Base-by-base conservation (phyloP, 2,113 vertebrate species). In the Leptodactylus fuscus region DNA sequence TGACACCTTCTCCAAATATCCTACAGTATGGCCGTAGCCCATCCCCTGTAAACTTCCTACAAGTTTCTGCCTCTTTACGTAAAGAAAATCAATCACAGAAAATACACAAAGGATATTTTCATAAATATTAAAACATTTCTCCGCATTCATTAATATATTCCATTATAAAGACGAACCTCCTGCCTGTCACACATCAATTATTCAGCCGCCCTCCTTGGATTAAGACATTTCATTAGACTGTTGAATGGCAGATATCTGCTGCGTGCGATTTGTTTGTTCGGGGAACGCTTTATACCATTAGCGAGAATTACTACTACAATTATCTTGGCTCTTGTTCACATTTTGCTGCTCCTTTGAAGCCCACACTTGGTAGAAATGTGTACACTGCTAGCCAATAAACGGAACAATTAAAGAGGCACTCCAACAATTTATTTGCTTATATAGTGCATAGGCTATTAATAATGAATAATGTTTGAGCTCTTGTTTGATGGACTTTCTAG, bases 71-170 rank as follows among this genome's bases (percentile, higher is more conserved):
- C 62, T 34, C 22, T 16, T 16, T 6, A 67, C 2, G 29, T 1
- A 3, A 18, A 13, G 16, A 8, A 67, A 34, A 36, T 67, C 29
- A 29, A 65, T 32, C 13, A 65, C 24, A 24, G n/a, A 24, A 27
- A 62, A 15, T 29, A 29, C 22, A 76, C 27, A 76, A 76, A 49
- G 24, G 27, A 76, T 76, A 49, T 20, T 29, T n/a, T 18, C 24
- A 51, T 49, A 49, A 46, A 76, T 74, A 74, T 49, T 76, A 76
- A 74, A 76, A 32, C 44, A 49, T 49, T 76, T 10, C 46, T 29
- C 6, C 9, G 13, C 7, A 29, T 49, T 76, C 24, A 49, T 49
- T 29, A 49, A 49, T 18, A 32, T 49, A 76, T 76, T 46, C 44
- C 46, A 76, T 7, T 32, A 49, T 9, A 76, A 15, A 38, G 22